phyloP scores from a whole-genome alignment of 2,113 vertebrate species.

The Onychostruthus taczanowskii region DNA sequence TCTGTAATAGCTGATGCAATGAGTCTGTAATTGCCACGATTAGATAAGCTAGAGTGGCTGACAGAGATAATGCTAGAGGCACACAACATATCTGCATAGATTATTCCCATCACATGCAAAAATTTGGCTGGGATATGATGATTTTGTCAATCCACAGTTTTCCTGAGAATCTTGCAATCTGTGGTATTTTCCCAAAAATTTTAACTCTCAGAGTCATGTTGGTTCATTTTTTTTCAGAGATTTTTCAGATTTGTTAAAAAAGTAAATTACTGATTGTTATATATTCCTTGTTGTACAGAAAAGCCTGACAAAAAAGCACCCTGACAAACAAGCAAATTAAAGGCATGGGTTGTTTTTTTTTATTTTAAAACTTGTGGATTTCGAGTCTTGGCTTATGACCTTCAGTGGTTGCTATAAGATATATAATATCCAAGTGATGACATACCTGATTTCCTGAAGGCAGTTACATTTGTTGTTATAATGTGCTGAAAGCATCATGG shows the following conservation, averaged over 20 bases:
- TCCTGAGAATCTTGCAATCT: not conserved
- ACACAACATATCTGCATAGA: not conserved
- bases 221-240: accelerated
- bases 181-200: not conserved
- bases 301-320: not conserved
- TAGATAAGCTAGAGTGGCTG: slow-evolving; percentile 41
- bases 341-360: not conserved
- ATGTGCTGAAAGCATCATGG: not conserved
- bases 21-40: slow-evolving; percentile 50
- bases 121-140: not conserved
- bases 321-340: not conserved
- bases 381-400: not conserved
- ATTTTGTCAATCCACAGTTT: slow-evolving; percentile 19
- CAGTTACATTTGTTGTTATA: not conserved
- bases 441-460: slow-evolving; percentile 5
- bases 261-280: not conserved
- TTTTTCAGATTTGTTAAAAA: not conserved
- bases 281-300: not conserved
- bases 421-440: not conserved
- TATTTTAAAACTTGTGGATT: not conserved
- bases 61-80: slow-evolving; percentile 31
- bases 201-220: not conserved
- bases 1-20: slow-evolving; percentile 47
- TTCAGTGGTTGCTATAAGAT: not conserved
- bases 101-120: slow-evolving; percentile 15